These are phyloP conservation scores for Merodon equestris DNA, from an alignment of 2,888 invertebrate species.

Conservation along the genomic window DNA sequence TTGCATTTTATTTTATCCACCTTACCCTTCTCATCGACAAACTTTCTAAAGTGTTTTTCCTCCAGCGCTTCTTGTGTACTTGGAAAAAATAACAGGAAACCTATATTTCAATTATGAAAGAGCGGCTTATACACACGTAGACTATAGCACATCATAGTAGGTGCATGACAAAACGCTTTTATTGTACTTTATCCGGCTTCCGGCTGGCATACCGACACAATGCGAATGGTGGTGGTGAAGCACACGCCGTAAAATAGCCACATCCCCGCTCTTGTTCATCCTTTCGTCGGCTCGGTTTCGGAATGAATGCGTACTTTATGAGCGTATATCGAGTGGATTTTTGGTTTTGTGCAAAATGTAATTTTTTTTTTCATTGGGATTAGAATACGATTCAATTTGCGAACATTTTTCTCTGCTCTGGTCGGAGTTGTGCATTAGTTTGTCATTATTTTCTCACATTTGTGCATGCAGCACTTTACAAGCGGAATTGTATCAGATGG, in stretches of 20 bases:
- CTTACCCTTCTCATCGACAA: not conserved
- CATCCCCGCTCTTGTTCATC: constrained; percentile 31
- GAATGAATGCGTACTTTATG: constrained; percentile 15
- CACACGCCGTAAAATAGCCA: constrained; percentile 45
- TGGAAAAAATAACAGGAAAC: constrained; percentile 4
- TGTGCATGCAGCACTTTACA: no score
- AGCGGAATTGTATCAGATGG: no score
- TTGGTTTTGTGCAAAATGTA: no score
- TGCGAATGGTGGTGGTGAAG: constrained; percentile 16
- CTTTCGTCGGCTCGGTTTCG: constrained; percentile 3
- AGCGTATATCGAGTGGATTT: not conserved
- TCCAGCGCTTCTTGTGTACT: constrained; percentile 6
- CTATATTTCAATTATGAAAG: constrained; percentile 55
- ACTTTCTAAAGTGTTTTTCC: constrained; percentile 28
- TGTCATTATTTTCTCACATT: no score
- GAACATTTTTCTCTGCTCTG: no score
- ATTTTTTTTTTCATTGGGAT: no score
- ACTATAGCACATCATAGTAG: no score
- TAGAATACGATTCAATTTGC: no score
- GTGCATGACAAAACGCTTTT: constrained; percentile 39
- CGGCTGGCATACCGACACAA: constrained; percentile 34
- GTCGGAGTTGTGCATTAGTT: no score
- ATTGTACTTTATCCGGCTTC: constrained; percentile 43
- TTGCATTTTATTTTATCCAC: constrained; percentile 21
- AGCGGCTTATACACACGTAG: no score